Conservation (phyloP, 2,113 vertebrate genomes). For the Dicerorhinus sumatrensis region DNA sequence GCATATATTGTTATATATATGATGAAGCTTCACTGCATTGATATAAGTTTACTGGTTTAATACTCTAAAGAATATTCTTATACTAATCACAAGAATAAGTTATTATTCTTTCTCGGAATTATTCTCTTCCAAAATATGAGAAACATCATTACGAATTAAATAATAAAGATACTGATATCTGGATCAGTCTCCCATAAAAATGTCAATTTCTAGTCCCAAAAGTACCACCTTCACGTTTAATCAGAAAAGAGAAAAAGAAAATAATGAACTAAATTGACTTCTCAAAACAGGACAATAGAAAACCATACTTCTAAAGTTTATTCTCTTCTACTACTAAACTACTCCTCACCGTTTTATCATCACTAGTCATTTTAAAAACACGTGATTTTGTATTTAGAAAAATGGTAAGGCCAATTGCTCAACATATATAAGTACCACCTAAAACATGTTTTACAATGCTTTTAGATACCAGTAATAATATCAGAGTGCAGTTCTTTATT, state of each 20-base stretch:
- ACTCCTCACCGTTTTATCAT: constrained; percentile 19
- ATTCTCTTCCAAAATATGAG: not conserved
- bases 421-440: not conserved
- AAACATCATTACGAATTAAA: constrained; percentile 31
- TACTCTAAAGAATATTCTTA: not conserved
- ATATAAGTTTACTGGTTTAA: not conserved
- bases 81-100: not conserved
- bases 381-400: constrained; percentile 22
- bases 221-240: not conserved
- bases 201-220: not conserved
- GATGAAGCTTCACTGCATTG: not conserved
- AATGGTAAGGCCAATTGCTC: not conserved
- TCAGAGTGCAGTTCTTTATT: not conserved
- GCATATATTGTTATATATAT: not conserved
- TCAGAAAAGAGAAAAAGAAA: constrained; percentile 60
- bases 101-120: not conserved
- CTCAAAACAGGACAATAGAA: constrained; percentile 76
- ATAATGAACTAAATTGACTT: constrained; percentile 76
- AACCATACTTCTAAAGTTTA: constrained; percentile 64
- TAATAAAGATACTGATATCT: not conserved
- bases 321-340: constrained; percentile 60
- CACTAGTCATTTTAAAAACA: not conserved
- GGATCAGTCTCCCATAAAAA: not conserved
- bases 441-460: not conserved
- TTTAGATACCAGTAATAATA: not conserved